Evolutionary conservation across 1,140 invertebrate species (phyloP), one percentile per base, ranked within the genome.

Genomic region (Trichoplusia ni): DNA sequence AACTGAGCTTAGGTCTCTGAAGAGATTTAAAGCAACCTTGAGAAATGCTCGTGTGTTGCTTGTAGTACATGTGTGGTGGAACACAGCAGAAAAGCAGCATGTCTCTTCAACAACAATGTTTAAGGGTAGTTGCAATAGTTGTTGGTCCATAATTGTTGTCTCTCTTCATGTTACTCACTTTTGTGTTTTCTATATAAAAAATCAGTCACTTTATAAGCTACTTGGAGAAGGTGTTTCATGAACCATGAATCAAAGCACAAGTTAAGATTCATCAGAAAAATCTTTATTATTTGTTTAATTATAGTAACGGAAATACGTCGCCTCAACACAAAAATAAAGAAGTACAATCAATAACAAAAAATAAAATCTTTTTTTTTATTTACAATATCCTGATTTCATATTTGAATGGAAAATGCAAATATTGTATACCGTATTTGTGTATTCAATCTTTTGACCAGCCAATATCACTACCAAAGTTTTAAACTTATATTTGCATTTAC

Each of bases 261-360:
- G 18, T 33, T 73, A 60, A 79, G 75, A 82, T 82, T 82, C 75
- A 74, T 79, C 70, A 77, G 73, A 79, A 79, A 85, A 78, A 79
- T 77, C 70, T 83, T 85, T 83, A 81, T 84, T 86, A 78, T 70
- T 76, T 71, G 65, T 82, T 79, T 68, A 75, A 84, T 81, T 79
- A 82, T 65, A 77, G 61, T 77, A 87, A 89, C 78, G 67, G 73
- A 81, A 82, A 86, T 72, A 71, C 67, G 69, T 73, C 47, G 25
- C 78, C 64, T 82, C 75, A 86, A 86, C 78, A 85, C 76, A 86
- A 85, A 82, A 82, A 77, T 82, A 86, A 81, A 82, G 79, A 78
- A 82, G 64, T 77, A 81, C 65, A 84, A 73, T 77, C 70, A 31
- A 79, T 85, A 89, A 89, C 84, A 89, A 86, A 89, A 79, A 84